Base-by-base conservation (phyloP, 1,140 invertebrate genomes). In the Lerema accius region DNA sequence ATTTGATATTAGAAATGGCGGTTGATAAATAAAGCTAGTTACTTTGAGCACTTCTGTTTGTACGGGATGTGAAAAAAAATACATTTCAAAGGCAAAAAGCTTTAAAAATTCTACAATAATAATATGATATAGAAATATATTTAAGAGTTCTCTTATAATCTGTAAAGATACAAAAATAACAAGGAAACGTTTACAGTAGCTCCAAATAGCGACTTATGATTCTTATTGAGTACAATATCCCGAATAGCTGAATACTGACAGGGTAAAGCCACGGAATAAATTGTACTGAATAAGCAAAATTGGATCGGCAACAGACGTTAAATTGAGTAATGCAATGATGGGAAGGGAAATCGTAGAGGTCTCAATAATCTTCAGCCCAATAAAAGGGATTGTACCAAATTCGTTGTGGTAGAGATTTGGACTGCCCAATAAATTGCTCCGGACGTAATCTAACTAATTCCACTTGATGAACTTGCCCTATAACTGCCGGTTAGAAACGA, bases 381-480 rank as follows among this genome's bases (percentile, higher is more conserved):
- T 56, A 56, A 58, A 46, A 46, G 55, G 55, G 28, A 59, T 59
- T 59, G 55, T 59, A 48, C 26, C 35, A 37, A 59, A 59, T 46
- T 48, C 43, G 55, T 59, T 59, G 37, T 59, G 32, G 26, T 17
- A n/a, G 42, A 37, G 55, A 59, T 59, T 59, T 35, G n/a, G 40
- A 15, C 23, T n/a, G 26, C 26, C 11, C 53, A 35, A 58, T 58
- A 58, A 45, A 58, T 58, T 58, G 11, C 23, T 19, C 9, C 40
- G 42, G 37, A 58, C 14, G 40, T 58, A 58, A 58, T 45, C 53
- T 37, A 16, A 58, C 53, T 42, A 58, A 56, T 58, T 45, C 40
- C n/a, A 13, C 10, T 17, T 35, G 53, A 58, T 28, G 53, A 42
- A 58, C 53, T 58, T 45, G 28, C 23, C 13, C 15, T 9, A 26